Evolutionary conservation across 1,140 invertebrate genomes (phyloP), one percentile per base, ranked within the genome.

Genomic region (Musca vetustissima): DNA sequence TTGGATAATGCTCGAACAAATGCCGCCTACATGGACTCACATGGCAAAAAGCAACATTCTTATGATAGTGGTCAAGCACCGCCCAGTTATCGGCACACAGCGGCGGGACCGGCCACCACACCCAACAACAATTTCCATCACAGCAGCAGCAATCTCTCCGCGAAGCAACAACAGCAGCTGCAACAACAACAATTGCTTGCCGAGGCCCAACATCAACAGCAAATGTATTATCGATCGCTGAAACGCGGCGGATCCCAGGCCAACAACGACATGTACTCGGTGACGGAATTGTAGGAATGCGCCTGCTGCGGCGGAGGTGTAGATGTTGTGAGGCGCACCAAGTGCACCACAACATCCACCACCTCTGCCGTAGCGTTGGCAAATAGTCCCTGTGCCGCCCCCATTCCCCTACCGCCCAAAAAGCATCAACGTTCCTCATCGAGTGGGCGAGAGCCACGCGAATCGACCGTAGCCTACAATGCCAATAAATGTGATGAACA

Each of bases 251-350:
- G 72, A n/a, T 66, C 65, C 7, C 67, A 74, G 52, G 73, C 72
- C 68, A 77, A 75, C 36, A 80, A 73, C 50, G 80, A 82, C 73
- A 48, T 82, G 8, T 82, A 80, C 43, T 82, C 78, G 4, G 77
- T 82, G 17, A 82, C 80, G 22, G 80, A 81, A 65, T 82, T 82
- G 80, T 82, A 82, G 80, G 80, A 81, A 71, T 81, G 80, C 75
- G 78, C 79, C 76, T 82, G 80, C 77, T 82, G 80, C 77, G 81
- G 80, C 73, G 80, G 80, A 72, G 80, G 80, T 71, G 80, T 81
- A 73, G 80, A 81, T 81, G 76, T 81, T 70, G 76, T 79, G 75
- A 76, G 79, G 52, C 74, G 79, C 70, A 32, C 64, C 32, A 66
- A 70, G 53, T 65, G 64, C 28, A 28, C 61, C 52, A 64, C 64